Evolutionary conservation across 2,113 vertebrate species (phyloP).

Genomic region (Anas platyrhynchos): DNA sequence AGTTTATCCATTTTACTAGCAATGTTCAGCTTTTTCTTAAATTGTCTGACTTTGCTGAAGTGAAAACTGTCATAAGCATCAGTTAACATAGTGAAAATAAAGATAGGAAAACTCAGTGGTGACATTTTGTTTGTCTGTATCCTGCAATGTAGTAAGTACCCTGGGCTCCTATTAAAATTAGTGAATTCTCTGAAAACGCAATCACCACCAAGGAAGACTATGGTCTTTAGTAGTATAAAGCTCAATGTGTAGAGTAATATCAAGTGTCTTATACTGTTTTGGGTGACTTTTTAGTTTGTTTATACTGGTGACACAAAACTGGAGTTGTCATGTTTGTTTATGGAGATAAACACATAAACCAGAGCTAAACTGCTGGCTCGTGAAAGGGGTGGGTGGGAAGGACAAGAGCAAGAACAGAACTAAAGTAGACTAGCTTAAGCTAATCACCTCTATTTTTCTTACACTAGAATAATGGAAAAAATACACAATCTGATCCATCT

Average conservation of each 20-base stretch:
- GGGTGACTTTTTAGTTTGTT: background rate
- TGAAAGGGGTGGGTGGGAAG: background rate
- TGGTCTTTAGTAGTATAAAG: accelerated
- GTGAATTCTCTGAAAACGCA: background rate
- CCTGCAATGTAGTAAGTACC: background rate
- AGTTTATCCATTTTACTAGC: background rate
- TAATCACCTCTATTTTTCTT: background rate
- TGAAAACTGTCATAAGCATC: background rate
- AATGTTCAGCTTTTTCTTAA: background rate
- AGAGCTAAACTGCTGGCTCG: background rate
- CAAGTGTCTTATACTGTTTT: background rate
- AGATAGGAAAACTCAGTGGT: background rate
- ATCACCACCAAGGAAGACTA: accelerated
- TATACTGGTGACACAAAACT: background rate
- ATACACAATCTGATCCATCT: background rate
- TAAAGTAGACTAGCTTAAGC: background rate
- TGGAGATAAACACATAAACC: too few species aligned
- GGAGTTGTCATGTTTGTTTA: too few species aligned
- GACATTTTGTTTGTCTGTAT: background rate
- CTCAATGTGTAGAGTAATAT: background rate
- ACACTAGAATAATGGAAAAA: background rate
- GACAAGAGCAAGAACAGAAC: background rate
- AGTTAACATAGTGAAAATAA: background rate
- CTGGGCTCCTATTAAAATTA: background rate
- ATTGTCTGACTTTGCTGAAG: background rate